Conservation (phyloP, 2,888 invertebrate genomes). For the Apodemia zela region DNA sequence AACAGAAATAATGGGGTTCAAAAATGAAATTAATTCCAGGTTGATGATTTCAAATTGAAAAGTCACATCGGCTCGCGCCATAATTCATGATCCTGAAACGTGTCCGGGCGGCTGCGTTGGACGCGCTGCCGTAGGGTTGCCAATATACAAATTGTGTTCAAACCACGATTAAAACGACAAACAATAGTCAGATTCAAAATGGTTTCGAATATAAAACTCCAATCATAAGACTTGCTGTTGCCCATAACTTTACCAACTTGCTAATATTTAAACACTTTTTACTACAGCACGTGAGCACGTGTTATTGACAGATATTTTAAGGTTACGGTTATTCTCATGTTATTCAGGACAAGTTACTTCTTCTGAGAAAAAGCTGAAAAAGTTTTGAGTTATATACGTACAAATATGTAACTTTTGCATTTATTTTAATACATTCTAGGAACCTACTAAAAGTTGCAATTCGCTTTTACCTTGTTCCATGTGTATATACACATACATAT, state of each 20-base stretch:
- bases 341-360: too few relatives aligned
- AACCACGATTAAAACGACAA: not conserved
- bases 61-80: slow-evolving; percentile 80
- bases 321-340: too few relatives aligned
- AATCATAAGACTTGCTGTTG: not conserved
- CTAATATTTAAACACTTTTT: too few relatives aligned
- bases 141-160: slow-evolving; percentile 25
- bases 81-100: slow-evolving; percentile 80
- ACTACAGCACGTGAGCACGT: too few relatives aligned
- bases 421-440: too few relatives aligned
- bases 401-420: too few relatives aligned
- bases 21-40: slow-evolving; percentile 81
- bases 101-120: slow-evolving; percentile 75
- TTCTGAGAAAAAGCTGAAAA: too few relatives aligned
- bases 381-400: too few relatives aligned
- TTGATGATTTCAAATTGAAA: slow-evolving; percentile 82
- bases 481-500: too few relatives aligned
- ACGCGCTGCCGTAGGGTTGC: slow-evolving; percentile 61
- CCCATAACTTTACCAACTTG: not conserved
- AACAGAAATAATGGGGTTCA: slow-evolving; percentile 80
- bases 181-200: not conserved
- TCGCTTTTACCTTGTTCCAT: too few relatives aligned
- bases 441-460: too few relatives aligned
- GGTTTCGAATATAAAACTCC: not conserved
- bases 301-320: too few relatives aligned